Evolutionary conservation across 2,888 invertebrate genomes (phyloP), one percentile per base, ranked within the genome.

Genomic region (Gymnoscelis rufifasciata): DNA sequence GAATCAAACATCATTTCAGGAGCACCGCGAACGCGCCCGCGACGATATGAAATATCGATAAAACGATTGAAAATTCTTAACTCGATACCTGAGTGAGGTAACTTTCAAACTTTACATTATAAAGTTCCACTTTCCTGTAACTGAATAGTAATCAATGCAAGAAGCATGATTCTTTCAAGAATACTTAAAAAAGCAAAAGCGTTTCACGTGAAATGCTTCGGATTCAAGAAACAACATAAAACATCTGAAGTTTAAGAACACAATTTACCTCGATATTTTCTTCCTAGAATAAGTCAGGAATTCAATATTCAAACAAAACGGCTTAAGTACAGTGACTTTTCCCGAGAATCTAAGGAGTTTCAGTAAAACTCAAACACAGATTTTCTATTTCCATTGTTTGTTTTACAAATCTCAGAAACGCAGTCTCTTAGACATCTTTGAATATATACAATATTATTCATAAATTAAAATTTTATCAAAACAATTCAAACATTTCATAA

Each of bases 61-160:
- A 57, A 60, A 51, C 52, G 44, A 60, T 67, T 57, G 59, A 57
- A 71, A 66, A 64, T 65, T 65, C 57, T 51, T 46, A 66, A 71
- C 61, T 66, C 51, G 54, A 61, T 62, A 56, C 53, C 52, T 38
- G 56, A 56, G 57, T 52, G 53, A 55, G 49, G 38, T 45, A 44
- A 57, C 51, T 47, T 58, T 43, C 15, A 6, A 66, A 62, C 53
- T 66, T 66, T 50, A 54, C 57, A 55, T 59, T 56, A 57, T 60
- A 59, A 64, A 66, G n/a, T n/a, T n/a, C n/a, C n/a, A 66, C 52
- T 68, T 60, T 41, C 35, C 42, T 55, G 46, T 48, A 38, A 48
- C 45, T 41, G 36, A 38, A 45, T 51, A 38, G n/a, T n/a, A n/a
- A n/a, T n/a, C 38, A 42, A 44, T 39, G 50, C 43, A 39, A 45